Evolutionary conservation across 2,888 invertebrate species (phyloP), one percentile per base, ranked within the genome.

Genomic region (Cheilosia impressa): DNA sequence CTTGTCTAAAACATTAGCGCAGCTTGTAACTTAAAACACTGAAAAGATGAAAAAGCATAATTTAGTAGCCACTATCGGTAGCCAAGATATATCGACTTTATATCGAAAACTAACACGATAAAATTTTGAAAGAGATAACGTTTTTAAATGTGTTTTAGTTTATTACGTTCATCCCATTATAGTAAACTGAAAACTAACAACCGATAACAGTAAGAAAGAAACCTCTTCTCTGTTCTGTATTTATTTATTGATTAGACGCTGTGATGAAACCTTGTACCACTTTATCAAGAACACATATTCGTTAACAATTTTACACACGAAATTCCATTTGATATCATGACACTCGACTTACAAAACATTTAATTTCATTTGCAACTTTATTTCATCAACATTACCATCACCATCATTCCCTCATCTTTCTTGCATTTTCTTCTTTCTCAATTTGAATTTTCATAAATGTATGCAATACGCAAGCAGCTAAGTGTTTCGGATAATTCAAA

Each of bases 401-500:
- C 38, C 47, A 84, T 75, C 71, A 69, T 55, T 15, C 15, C 65
- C 45, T 80, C 75, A 75, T 80, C 52, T 66, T 17, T 69, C n/a
- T 77, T 65, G 65, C 57, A 71, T 66, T 45, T 62, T 76, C 47
- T 47, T 52, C 79, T 80, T 76, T 87, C 73, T 87, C 76, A 75
- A 52, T 27, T 88, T 50, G 77, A 80, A 79, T 69, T 88, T 69
- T 71, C 71, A 80, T 80, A 71, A 84, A 62, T 58, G 41, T 71
- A 52, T 45, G 71, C 50, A 84, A 87, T 88, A 89, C 90, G 90
- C 90, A 91, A 90, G 91, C 91, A 92, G 92, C 92, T 91, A 90
- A 92, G 91, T 90, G 88, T 92, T 91, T 91, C 90, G 91, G 92
- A 92, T 91, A 92, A 91, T 91, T 91, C 92, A 89, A 92, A 92